Conservation (phyloP, 2,888 invertebrate genomes). For the Platycheirus albimanus region DNA sequence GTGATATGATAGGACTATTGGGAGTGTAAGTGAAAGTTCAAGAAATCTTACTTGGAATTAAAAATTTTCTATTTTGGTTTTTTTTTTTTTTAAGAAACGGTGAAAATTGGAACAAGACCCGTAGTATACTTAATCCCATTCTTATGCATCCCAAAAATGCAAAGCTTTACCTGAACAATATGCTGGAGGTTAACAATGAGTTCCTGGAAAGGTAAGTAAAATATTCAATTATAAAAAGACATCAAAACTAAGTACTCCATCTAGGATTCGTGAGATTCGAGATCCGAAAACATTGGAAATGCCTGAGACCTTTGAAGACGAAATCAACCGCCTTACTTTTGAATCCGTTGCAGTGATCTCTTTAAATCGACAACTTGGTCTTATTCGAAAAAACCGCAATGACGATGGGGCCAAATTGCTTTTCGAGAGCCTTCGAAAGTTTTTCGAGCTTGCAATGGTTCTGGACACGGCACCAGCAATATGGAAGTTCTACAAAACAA, state of each 20-base stretch:
- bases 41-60: too few relatives aligned
- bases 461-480: constrained; percentile 73
- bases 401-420: constrained; percentile 36
- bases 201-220: constrained; percentile 78
- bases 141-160: constrained; percentile 85
- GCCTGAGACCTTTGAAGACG: constrained; percentile 82
- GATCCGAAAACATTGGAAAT: constrained; percentile 78
- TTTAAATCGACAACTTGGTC: constrained; percentile 79
- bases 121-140: constrained; percentile 86
- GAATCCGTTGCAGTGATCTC: constrained; percentile 83
- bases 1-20: constrained; percentile 74
- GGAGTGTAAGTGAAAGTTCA: constrained; percentile 65
- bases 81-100: constrained; percentile 83
- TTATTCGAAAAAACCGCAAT: constrained; percentile 75
- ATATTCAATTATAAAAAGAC: too few relatives aligned
- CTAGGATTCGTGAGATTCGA: constrained; percentile 77
- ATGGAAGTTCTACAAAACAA: constrained; percentile 74
- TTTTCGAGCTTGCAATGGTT: constrained; percentile 58
- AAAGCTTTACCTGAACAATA: constrained; percentile 82
- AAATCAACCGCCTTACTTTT: constrained; percentile 84
- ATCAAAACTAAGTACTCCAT: too few relatives aligned
- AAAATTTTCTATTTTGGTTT: too few relatives aligned
- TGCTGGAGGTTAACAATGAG: constrained; percentile 82
- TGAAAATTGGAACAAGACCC: constrained; percentile 86
- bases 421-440: constrained; percentile 41